Percentiles rank a stretch among this genome's conserved stretches.
Evolutionary conservation across 1,140 invertebrate species (phyloP).

Genomic region (Drosophila kanapiae): DNA sequence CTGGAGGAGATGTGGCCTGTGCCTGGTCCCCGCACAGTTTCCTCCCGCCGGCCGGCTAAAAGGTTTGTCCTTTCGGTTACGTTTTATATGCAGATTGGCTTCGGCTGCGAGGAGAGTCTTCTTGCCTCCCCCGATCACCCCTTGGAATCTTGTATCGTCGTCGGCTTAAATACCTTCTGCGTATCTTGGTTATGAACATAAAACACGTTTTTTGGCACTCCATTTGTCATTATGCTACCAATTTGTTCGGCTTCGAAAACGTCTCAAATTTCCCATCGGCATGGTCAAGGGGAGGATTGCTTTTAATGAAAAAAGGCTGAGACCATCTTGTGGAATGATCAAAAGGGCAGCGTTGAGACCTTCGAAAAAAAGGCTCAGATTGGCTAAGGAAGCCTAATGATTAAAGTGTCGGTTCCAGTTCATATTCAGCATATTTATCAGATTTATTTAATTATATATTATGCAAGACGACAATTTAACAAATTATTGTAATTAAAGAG

Average conservation of each 20-base stretch:
- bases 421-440: slow-evolving; percentile 15
- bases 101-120: slow-evolving; percentile 12
- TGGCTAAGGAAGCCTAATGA: slow-evolving; percentile 2
- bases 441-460: slow-evolving; percentile 17
- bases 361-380: slow-evolving; percentile 1
- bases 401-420: slow-evolving; percentile 9
- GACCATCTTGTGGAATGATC: slow-evolving; percentile 9
- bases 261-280: slow-evolving; percentile 55
- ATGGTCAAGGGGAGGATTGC: background rate
- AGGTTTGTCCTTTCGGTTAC: slow-evolving; percentile 67
- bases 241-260: slow-evolving; percentile 59
- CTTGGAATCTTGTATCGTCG: slow-evolving; percentile 28
- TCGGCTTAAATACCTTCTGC: slow-evolving; percentile 56
- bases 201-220: slow-evolving; percentile 70
- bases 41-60: slow-evolving; percentile 50
- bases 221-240: slow-evolving; percentile 75
- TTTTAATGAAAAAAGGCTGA: slow-evolving; percentile 20
- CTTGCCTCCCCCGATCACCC: slow-evolving; percentile 5
- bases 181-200: slow-evolving; percentile 39
- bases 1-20: slow-evolving; percentile 9
- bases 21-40: slow-evolving; percentile 14
- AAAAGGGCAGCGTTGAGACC: slow-evolving; percentile 18
- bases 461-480: slow-evolving; percentile 1
- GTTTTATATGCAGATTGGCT: slow-evolving; percentile 73
- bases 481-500: slow-evolving; percentile 4